phyloP scores from a whole-genome alignment of 2,888 invertebrate genomes.

The Ophraella communa region DNA sequence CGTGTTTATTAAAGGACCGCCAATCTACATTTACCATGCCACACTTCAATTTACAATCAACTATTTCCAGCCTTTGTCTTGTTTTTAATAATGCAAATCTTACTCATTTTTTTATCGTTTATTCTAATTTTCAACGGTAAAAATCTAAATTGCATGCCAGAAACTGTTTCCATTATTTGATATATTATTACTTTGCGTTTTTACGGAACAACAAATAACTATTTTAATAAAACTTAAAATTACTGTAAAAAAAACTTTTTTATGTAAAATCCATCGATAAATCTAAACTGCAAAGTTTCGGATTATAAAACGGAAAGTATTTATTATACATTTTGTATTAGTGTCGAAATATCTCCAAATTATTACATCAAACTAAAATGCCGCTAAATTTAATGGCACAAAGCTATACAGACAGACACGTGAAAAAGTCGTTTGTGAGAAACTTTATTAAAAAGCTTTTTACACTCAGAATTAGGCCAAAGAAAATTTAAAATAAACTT shows the following conservation, averaged over 20 bases:
- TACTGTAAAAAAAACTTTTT: not conserved
- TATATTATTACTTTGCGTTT: not conserved
- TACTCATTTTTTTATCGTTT: not conserved
- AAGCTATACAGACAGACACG: not conserved
- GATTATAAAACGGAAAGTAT: not conserved
- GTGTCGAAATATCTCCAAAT: not conserved
- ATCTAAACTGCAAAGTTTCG: not conserved
- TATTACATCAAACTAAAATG: not conserved
- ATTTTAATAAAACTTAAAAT: not conserved
- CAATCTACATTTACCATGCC: no score
- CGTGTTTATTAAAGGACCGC: no score
- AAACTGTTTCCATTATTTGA: not conserved
- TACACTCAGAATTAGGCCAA: not conserved
- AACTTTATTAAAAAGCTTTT: not conserved
- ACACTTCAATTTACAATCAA: no score
- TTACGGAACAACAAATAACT: not conserved
- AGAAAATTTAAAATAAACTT: not conserved
- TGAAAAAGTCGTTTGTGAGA: not conserved
- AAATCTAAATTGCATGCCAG: not conserved
- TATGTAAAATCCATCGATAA: not conserved
- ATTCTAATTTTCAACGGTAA: not conserved
- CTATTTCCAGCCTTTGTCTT: no score
- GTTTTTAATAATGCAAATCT: not conserved
- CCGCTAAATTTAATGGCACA: not conserved
- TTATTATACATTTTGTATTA: not conserved